phyloP scores from a whole-genome alignment of 2,888 invertebrate genomes.

The Eucera pruinosa region DNA sequence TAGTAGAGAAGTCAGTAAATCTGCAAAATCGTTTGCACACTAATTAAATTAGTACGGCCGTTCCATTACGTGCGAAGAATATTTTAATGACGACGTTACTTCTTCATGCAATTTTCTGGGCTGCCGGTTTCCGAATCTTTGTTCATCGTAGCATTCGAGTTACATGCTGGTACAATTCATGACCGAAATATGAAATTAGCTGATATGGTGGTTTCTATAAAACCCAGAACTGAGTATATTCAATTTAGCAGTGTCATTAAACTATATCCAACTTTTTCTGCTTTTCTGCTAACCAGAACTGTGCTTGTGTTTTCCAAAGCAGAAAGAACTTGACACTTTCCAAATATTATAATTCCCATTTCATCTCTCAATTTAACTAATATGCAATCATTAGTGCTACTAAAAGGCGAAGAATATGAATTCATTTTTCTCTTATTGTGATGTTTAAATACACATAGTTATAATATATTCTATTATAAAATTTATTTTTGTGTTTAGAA shows the following conservation, averaged over 20 bases:
- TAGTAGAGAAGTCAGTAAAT: background rate
- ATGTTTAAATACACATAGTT: too few relatives aligned
- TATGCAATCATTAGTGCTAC: too few relatives aligned
- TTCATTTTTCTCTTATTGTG: too few relatives aligned
- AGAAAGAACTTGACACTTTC: constrained; percentile 6
- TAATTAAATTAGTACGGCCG: constrained; percentile 55
- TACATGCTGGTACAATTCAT: constrained; percentile 45
- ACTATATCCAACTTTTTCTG: constrained; percentile 45
- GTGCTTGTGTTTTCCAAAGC: background rate
- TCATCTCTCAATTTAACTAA: background rate
- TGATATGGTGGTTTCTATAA: constrained; percentile 30
- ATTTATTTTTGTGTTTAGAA: too few relatives aligned
- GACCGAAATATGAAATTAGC: constrained; percentile 52
- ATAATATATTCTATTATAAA: too few relatives aligned
- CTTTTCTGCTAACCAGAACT: background rate
- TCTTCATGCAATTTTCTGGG: constrained; percentile 60
- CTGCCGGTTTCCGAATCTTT: constrained; percentile 21
- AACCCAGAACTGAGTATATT: constrained; percentile 47
- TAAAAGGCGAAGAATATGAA: too few relatives aligned
- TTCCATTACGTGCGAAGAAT: constrained; percentile 65
- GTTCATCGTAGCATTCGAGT: constrained; percentile 40
- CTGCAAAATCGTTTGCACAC: constrained; percentile 22
- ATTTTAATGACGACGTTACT: constrained; percentile 55
- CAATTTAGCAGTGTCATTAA: constrained; percentile 63
- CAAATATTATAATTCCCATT: background rate